phyloP scores from a whole-genome alignment of 2,888 invertebrate genomes.

The Leucania comma region DNA sequence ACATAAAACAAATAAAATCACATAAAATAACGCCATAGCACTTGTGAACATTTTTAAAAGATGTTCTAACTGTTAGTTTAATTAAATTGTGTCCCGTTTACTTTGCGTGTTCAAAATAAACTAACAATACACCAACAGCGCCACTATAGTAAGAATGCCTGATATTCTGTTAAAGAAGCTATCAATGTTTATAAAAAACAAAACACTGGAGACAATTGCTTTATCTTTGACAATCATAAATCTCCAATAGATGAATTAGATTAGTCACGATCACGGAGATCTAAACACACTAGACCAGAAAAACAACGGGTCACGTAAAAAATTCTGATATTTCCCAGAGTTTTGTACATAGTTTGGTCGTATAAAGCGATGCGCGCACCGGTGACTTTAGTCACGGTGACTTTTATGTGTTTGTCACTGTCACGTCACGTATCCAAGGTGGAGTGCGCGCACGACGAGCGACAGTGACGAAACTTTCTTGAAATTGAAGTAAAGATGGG shows the following conservation, averaged over 20 bases:
- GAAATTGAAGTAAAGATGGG: too few species aligned
- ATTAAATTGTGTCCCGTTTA: background rate
- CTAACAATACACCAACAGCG: background rate
- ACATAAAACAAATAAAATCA: slow-evolving; percentile 20
- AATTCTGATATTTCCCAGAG: too few species aligned
- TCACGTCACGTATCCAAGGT: too few species aligned
- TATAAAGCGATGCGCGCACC: too few species aligned
- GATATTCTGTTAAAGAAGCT: background rate
- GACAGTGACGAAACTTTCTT: too few species aligned
- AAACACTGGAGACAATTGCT: slow-evolving; percentile 5
- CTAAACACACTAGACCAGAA: too few species aligned
- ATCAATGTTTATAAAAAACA: slow-evolving; percentile 10
- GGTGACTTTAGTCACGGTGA: too few species aligned
- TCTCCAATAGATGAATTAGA: background rate
- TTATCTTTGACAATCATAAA: background rate
- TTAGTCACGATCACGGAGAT: background rate
- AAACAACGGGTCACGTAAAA: too few species aligned
- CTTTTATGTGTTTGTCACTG: too few species aligned
- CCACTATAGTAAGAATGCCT: background rate
- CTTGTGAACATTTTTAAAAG: background rate
- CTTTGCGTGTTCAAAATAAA: background rate
- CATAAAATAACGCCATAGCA: slow-evolving; percentile 2
- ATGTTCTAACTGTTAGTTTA: background rate
- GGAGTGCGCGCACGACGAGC: too few species aligned
- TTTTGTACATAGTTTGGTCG: too few species aligned